A percentile compares a stretch with the other conserved stretches of the same genome.
Conservation (phyloP, 1,140 invertebrate species). For the Schlechtendalia chinensis region DNA sequence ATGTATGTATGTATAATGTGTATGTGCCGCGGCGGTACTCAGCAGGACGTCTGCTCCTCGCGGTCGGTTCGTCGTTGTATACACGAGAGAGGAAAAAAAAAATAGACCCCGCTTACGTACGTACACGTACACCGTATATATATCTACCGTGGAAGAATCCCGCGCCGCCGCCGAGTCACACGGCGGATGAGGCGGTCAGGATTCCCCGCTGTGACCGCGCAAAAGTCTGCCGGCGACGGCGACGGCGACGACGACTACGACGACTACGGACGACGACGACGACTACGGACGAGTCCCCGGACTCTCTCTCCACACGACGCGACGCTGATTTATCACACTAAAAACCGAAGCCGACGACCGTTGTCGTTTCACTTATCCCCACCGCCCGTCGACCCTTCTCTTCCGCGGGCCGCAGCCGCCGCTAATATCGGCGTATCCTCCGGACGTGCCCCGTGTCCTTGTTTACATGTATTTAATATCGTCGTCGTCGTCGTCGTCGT, state of each 20-base stretch:
- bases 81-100: too few species aligned
- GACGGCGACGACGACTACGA: background rate
- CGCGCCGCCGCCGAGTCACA: background rate
- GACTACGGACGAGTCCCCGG: background rate
- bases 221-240: background rate
- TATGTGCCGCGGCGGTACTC: background rate
- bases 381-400: too few species aligned
- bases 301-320: background rate
- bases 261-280: background rate
- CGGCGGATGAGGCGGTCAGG: too few species aligned
- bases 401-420: too few species aligned
- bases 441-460: too few species aligned
- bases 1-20: background rate
- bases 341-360: slow-evolving; percentile 9
- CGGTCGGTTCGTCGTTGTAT: background rate
- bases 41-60: slow-evolving; percentile 27
- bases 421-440: too few species aligned
- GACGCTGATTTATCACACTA: slow-evolving; percentile 21
- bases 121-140: background rate
- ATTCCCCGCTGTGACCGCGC: too few species aligned
- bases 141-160: background rate
- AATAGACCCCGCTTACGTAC: too few species aligned
- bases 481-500: too few species aligned
- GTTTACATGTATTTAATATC: too few species aligned
- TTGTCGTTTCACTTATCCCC: background rate